Evolutionary conservation across 2,888 invertebrate genomes (phyloP), one percentile per base, ranked within the genome.

Genomic region (Nemapogon koenigi): DNA sequence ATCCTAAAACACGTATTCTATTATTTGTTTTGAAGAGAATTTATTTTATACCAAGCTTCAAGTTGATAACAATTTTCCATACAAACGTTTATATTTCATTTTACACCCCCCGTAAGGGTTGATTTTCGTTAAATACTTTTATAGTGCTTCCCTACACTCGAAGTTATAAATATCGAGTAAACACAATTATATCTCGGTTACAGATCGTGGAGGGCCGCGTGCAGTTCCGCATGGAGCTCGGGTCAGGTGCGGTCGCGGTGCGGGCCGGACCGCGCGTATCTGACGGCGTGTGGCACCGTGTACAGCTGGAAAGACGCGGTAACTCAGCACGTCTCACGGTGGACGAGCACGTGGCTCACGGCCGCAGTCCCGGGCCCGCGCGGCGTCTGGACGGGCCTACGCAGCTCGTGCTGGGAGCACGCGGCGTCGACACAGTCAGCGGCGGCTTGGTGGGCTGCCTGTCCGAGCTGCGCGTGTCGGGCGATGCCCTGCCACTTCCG

Each of bases 401-500:
- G 52, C 66, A n/a, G 89, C 93, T 41, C 45, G 88, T 94, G 45
- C 78, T 97, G 30, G 95, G 95, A 69, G 4, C 14, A 27, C 33
- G 92, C 61, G 86, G 85, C 75, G 2, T 59, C 64, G 0, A 72
- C 72, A 25, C 75, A 76, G 64, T 85, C 94, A 35, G 89, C 88
- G 32, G 82, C 88, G 96, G 97, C 0, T 95, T 95, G 62, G 82
- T 90, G 40, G 97, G 97, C 1, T 97, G 97, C 61, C 87, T 97
- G 83, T 88, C 94, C 42, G 92, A 94, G 53, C 85, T 96, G 18
- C 81, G 86, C 41, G 83, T 97, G 35, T 88, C 90, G 39, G 83
- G 87, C 40, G 84, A 86, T 4, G 73, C 84, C 0, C 83, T 96
- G 37, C 94, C 95, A 1, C 65, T 92, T 10, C 46, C 41, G 17